Evolutionary conservation across 2,797 vertebrate species (phyloP), one percentile per base, ranked within the genome.

Genomic region (Odontamblyopus lacepedii): DNA sequence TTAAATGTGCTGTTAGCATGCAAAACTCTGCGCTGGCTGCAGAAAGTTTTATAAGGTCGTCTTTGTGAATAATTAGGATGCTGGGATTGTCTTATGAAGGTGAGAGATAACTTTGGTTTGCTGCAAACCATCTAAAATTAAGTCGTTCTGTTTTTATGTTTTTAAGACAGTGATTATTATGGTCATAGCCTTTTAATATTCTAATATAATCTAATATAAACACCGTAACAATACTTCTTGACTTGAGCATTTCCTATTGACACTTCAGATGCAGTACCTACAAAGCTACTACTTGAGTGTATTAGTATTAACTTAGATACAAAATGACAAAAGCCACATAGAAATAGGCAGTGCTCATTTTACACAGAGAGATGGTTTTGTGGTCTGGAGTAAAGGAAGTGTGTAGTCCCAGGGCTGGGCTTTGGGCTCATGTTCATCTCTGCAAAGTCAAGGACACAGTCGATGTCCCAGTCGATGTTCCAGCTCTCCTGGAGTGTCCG

Each of bases 401-500:
- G 71, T 71, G 55, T 35, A 5, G 18, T 76, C 69, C 71, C 23
- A 72, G 32, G 19, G 56, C 38, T 73, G 35, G n/a, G 26, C 3
- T 68, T 71, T n/a, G 68, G 44, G 53, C 79, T 23, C 19, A 9
- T 38, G 32, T 69, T 51, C 63, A 50, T 76, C 80, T 35, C 66
- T 64, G 77, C 69, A 75, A 77, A 70, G 71, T 67, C 29, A 8
- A 69, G 64, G 55, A 60, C 35, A 67, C 35, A 80, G 80, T 81
- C 80, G 72, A 79, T 87, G 76, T 48, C 55, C 60, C 35, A 80
- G 80, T 81, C 80, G 72, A 79, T 87, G 76, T 48, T 48, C 60
- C 51, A 15, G 63, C 62, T 48, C 74, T 71, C 72, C 26, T 69
- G 63, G 29, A 70, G 41, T 23, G 23, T 23, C 50, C 69, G 71